Evolutionary conservation across 1,140 invertebrate species (phyloP), one percentile per base, ranked within the genome.

Genomic region (Riptortus pedestris): DNA sequence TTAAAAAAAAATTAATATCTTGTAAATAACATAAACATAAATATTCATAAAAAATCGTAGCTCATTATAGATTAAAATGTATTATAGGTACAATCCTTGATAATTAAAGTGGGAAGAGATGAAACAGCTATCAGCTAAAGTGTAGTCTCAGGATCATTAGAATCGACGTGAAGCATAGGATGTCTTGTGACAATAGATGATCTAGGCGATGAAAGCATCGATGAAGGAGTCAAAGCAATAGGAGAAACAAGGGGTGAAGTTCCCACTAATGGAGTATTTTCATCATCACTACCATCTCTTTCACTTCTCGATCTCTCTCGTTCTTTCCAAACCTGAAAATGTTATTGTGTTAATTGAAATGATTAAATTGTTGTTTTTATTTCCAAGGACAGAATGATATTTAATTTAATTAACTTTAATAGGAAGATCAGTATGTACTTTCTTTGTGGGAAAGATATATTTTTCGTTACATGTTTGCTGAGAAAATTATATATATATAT

Each of bases 191-290:
- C 16, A 18, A 33, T 29, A 55, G 52, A 48, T 20, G 51, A 29
- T 11, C 16, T 24, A 31, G 28, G 47, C 29, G 11, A 31, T 57
- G 26, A 57, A 47, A 20, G 29, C n/a, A n/a, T n/a, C n/a, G 16
- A 28, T 9, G 47, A 16, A 2, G 29, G 38, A 55, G 62, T 62
- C 9, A 60, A 33, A 14, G 38, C 38, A 24, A 38, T 9, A 20
- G 45, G 59, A 3, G 66, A 59, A 16, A 38, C 20, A 29, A 38
- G 18, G 1, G 77, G 76, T 0, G 76, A 76, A 1, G 76, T 74
- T 0, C 78, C 79, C 7, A 84, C 80, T 5, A 84, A 73, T 24
- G 82, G 83, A 12, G 81, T 83, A 0, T 80, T 81, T 69, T 84
- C 83, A 67, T 83, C 81, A 67, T 83, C 82, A 70, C 77, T 79